Percentiles rank a stretch among this genome's conserved stretches.
Conservation (phyloP, 1,140 invertebrate genomes). For the Bombus confusus region DNA sequence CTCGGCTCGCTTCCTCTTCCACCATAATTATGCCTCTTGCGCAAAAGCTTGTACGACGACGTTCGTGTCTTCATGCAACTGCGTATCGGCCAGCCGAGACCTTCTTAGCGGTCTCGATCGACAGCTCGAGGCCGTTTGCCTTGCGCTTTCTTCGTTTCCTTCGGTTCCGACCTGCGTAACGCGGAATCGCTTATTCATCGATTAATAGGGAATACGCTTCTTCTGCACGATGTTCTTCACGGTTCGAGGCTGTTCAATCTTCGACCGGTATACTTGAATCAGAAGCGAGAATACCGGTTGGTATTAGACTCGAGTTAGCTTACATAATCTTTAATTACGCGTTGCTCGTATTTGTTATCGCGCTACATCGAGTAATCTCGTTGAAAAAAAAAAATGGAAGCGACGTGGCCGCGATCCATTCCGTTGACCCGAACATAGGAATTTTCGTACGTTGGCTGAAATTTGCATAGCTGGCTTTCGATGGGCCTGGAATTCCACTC, state of each 20-base stretch:
- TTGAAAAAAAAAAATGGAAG: neutral
- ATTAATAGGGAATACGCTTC: neutral
- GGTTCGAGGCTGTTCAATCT: neutral
- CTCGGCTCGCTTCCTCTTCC: constrained; percentile 68
- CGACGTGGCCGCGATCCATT: neutral
- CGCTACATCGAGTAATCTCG: neutral
- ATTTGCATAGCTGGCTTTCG: constrained; percentile 25
- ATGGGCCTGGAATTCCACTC: neutral
- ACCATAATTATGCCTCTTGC: constrained; percentile 69
- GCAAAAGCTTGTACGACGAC: constrained; percentile 66
- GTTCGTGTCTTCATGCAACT: constrained; percentile 64
- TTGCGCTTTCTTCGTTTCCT: constrained; percentile 34
- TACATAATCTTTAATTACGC: too few relatives aligned
- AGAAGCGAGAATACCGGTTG: neutral
- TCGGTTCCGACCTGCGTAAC: neutral
- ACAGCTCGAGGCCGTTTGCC: constrained; percentile 65
- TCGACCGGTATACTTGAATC: neutral
- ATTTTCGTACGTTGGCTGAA: neutral
- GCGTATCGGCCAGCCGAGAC: constrained; percentile 52
- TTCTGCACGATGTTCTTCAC: too few relatives aligned
- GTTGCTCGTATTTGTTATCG: neutral
- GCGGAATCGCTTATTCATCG: neutral
- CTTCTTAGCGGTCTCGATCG: constrained; percentile 64
- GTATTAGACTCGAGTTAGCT: too few relatives aligned
- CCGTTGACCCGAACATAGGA: neutral